Base-by-base conservation (phyloP, 2,888 invertebrate genomes). In the Dendrolimus houi region DNA sequence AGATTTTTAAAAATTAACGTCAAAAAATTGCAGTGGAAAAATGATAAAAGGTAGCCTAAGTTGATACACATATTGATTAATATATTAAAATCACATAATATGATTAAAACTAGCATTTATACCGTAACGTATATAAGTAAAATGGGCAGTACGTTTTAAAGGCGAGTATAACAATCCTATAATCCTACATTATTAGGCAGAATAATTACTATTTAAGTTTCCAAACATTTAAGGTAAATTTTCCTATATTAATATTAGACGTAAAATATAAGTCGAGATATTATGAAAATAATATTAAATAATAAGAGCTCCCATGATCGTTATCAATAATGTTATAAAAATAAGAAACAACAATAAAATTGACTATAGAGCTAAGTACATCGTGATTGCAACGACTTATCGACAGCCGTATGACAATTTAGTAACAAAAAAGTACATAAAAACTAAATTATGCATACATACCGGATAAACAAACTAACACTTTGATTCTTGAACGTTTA, bases 301-400 rank as follows among this genome's bases (percentile, higher is more conserved):
- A 29, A 29, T 29, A 29, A 54, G 40, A 58, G 55, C 56, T 54
- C 55, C 40, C 57, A 47, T 47, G 9, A 47, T 47, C 12, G 12
- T 6, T 47, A 47, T 47, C 9, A 12, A 47, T 47, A 58, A 61
- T 64, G 60, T 55, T 57, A 61, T 56, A 55, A 57, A 61, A 40
- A 59, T 58, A 62, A 61, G 29, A 29, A 29, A 29, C 52, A 63
- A 68, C 58, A 64, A 64, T 59, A 63, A 62, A 61, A 60, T 63
- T 64, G 68, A 70, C 67, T 70, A 67, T 54, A 60, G 13, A 60
- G 55, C 64, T 69, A 69, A 67, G 67, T 72, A 70, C 64, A 57
- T 59, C 61, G 54, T 62, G 64, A 62, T 60, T 63, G 62, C 63
- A 58, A 63, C 55, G 62, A 58, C 52, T 42, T 54, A 60, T 57